Evolutionary conservation across 2,113 vertebrate genomes (phyloP), one percentile per base, ranked within the genome.

Genomic region (Oryzias woworae): DNA sequence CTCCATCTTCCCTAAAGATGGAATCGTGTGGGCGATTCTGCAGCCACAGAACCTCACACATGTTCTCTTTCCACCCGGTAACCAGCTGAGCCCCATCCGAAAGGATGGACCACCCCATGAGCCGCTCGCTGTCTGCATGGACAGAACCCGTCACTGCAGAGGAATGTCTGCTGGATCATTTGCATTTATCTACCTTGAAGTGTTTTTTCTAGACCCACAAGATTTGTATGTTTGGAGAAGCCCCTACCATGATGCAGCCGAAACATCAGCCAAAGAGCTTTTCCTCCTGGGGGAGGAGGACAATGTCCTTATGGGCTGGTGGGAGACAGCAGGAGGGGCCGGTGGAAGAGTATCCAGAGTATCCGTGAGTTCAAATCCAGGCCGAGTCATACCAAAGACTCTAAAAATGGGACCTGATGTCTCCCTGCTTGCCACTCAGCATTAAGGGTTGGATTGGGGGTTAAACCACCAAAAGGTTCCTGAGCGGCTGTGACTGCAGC

Each of bases 111-210:
- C 84, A 87, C 88, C 88, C 77, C 54, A 5, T 59, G 64, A 22
- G 75, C 62, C 50, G 58, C 77, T 78, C 73, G 69, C 66, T 60
- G 59, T 81, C 77, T 78, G 77, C 73, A 70, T 65, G 17, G 56
- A 62, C 55, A 83, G 83, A 88, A 88, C 20, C 17, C 85, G 81
- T 91, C 85, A 79, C 70, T 75, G 61, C 23, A 31, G 53, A 84
- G 81, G 84, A 88, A 89, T 90, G 83, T 84, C 73, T 49, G 64
- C 77, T 82, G 71, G 48, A 59, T 89, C 76, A 80, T 88, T 87
- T 86, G 76, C 77, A 78, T 87, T 82, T 80, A 83, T 87, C 79
- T 84, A 88, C 79, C 85, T 84, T 81, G 67, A 68, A 84, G 78
- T 67, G n/a, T 48, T 47, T 48, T 59, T 70, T 77, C 58, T 63